A percentile compares a stretch with the other conserved stretches of the same genome.
These are phyloP conservation scores for Anguilla pacifica DNA, from an alignment of 2,797 vertebrate genomes.

Conservation along the genomic window DNA sequence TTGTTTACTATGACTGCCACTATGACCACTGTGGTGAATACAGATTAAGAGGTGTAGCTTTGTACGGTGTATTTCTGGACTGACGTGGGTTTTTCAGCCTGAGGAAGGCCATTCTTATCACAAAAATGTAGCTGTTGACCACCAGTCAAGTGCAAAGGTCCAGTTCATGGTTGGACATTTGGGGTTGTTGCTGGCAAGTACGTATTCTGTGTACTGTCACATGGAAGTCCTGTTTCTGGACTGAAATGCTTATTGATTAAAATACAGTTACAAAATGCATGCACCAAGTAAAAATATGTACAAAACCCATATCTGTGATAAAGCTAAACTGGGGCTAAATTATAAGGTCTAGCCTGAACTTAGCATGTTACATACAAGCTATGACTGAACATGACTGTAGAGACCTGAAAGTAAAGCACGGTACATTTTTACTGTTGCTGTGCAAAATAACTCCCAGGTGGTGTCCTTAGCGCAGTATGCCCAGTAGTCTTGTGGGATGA, in stretches of 20 bases:
- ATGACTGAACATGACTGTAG: background rate
- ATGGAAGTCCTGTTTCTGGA: slow-evolving; percentile 39
- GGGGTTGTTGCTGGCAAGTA: slow-evolving; percentile 43
- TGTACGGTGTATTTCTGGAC: slow-evolving; percentile 46
- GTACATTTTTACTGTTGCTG: background rate
- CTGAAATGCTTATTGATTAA: slow-evolving; percentile 47
- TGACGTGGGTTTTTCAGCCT: slow-evolving; percentile 37
- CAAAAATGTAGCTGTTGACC: slow-evolving; percentile 27
- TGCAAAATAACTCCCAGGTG: background rate
- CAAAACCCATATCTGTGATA: background rate
- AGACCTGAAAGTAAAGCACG: slow-evolving; percentile 2
- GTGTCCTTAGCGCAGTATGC: background rate
- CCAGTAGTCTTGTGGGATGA: background rate
- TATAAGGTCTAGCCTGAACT: background rate
- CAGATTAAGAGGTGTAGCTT: background rate
- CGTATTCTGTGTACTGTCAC: slow-evolving; percentile 29
- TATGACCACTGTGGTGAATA: background rate
- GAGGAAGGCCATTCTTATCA: slow-evolving; percentile 47
- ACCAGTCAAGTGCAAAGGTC: slow-evolving; percentile 13
- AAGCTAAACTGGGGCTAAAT: background rate
- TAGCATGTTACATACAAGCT: background rate
- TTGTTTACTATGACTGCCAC: background rate
- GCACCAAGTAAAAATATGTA: background rate
- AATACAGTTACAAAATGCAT: background rate
- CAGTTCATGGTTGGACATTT: slow-evolving; percentile 19